phyloP scores from a whole-genome alignment of 1,140 invertebrate genomes.

The Ceratina calcarata region DNA sequence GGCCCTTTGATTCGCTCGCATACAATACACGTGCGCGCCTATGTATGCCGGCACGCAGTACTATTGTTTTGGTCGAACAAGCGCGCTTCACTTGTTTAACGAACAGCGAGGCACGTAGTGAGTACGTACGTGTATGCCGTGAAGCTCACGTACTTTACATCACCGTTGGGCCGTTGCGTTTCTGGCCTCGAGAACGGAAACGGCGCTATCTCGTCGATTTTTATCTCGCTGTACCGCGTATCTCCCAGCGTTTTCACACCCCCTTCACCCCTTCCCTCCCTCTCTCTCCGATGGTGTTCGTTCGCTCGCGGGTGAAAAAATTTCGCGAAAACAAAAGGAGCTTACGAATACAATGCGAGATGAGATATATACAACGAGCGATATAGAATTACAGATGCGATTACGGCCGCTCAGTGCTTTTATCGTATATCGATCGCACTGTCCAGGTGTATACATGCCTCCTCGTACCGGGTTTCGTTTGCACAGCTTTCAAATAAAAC shows the following conservation, averaged over 20 bases:
- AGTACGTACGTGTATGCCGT: constrained; percentile 42
- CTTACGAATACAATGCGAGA: constrained; percentile 40
- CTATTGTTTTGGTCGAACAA: constrained; percentile 56
- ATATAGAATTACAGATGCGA: constrained; percentile 41
- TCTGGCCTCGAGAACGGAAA: constrained; percentile 40
- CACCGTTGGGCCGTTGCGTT: constrained; percentile 28
- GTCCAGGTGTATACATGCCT: background rate
- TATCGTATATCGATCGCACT: constrained; percentile 47
- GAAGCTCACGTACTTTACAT: constrained; percentile 39
- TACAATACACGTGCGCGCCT: constrained; percentile 49
- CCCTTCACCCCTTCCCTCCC: background rate
- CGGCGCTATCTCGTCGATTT: constrained; percentile 36
- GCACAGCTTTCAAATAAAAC: constrained; percentile 36
- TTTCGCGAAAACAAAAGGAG: constrained; percentile 25
- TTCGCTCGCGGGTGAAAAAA: background rate
- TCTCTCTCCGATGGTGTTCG: background rate
- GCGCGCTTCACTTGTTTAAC: constrained; percentile 48
- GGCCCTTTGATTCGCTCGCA: constrained; percentile 43
- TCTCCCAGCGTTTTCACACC: background rate
- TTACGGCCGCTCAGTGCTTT: constrained; percentile 28
- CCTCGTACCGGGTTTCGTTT: constrained; percentile 12
- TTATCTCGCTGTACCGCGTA: background rate
- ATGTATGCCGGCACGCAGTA: constrained; percentile 33
- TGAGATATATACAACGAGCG: background rate
- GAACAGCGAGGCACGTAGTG: constrained; percentile 42